A percentile compares a stretch with the other conserved stretches of the same genome.
These are phyloP conservation scores for Oreochromis niloticus DNA, from an alignment of 2,113 vertebrate species.

Conservation along the genomic window DNA sequence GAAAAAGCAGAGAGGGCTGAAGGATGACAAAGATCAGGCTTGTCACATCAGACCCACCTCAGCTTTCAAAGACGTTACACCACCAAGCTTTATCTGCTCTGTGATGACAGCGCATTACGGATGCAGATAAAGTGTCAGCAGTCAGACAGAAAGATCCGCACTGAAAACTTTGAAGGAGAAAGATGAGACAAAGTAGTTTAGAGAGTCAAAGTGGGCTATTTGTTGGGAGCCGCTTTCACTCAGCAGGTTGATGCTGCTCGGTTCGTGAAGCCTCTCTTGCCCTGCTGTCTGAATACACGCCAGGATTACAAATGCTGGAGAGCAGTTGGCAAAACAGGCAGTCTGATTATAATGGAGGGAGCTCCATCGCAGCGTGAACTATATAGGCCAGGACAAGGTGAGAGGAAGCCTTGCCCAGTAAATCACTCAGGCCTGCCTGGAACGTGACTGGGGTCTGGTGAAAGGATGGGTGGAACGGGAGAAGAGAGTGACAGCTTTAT, in stretches of 20 bases:
- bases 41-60: slow-evolving; percentile 5
- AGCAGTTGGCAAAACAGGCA: slow-evolving; percentile 40
- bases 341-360: slow-evolving; percentile 43
- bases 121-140: slow-evolving; percentile 3
- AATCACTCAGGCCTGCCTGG: slow-evolving; percentile 49
- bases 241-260: slow-evolving; percentile 5
- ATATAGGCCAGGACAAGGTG: slow-evolving; percentile 55
- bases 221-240: not conserved
- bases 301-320: slow-evolving; percentile 44
- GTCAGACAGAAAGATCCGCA: not conserved
- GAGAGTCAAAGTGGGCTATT: not conserved
- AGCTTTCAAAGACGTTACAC: not conserved
- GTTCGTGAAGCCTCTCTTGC: not conserved
- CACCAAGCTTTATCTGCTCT: not conserved
- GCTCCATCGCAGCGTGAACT: slow-evolving; percentile 33
- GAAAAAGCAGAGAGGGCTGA: not conserved
- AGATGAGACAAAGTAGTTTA: not conserved
- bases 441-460: slow-evolving; percentile 52
- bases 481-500: slow-evolving; percentile 18
- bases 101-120: not conserved
- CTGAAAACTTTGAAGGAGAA: not conserved
- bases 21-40: slow-evolving; percentile 1
- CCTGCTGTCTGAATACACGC: slow-evolving; percentile 2
- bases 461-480: slow-evolving; percentile 16
- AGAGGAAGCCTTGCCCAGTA: slow-evolving; percentile 51